A percentile compares a stretch with the other conserved stretches of the same genome.
phyloP scores from a whole-genome alignment of 2,797 vertebrate genomes.

The Phalanger gymnotis region DNA sequence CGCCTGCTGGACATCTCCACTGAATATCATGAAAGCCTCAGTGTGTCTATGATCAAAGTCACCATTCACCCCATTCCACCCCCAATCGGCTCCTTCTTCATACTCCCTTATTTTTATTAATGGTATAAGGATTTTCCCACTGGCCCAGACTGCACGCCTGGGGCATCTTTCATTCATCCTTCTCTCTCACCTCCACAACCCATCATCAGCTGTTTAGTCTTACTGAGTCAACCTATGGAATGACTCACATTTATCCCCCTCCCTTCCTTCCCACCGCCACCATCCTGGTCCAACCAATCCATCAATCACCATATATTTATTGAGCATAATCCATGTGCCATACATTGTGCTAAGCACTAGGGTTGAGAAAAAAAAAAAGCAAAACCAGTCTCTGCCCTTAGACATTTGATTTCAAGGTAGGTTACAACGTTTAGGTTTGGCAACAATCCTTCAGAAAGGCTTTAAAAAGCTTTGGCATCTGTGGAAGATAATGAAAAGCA shows the following conservation, averaged over 20 bases:
- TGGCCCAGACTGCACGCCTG: background rate
- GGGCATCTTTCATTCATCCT: background rate
- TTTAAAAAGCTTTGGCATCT: constrained; percentile 58
- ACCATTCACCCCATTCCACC: background rate
- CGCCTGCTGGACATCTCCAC: background rate
- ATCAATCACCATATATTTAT: background rate
- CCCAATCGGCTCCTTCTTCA: background rate
- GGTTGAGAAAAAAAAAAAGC: background rate
- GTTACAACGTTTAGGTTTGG: constrained; percentile 52
- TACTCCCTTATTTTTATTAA: background rate
- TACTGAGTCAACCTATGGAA: background rate
- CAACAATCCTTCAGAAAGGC: constrained; percentile 51
- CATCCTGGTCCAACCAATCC: background rate
- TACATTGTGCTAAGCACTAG: background rate
- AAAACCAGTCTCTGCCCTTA: background rate
- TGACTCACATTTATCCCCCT: background rate
- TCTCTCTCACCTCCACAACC: background rate
- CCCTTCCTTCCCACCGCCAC: background rate
- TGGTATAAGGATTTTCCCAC: background rate
- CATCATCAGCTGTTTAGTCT: background rate
- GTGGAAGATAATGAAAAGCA: constrained; percentile 67
- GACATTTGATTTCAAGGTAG: constrained; percentile 57
- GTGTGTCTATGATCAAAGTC: background rate
- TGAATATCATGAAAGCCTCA: background rate
- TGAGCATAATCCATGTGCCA: background rate